Evolutionary conservation across 2,797 vertebrate species (phyloP).

Genomic region (Masticophis lateralis): DNA sequence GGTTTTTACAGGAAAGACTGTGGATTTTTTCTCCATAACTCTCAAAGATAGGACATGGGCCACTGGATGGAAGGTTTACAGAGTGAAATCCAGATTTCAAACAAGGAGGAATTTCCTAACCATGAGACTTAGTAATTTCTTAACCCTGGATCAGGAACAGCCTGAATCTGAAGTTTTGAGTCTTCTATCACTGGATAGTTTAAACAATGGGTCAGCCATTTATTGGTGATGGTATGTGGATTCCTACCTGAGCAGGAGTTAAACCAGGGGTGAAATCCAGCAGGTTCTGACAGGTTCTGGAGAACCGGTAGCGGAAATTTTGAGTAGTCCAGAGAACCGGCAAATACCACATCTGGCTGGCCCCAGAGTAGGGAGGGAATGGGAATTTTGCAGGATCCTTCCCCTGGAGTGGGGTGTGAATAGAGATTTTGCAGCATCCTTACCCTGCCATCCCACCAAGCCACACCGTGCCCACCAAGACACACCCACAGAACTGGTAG

Average conservation of each 20-base stretch:
- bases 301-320: too few relatives aligned
- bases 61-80: neutral
- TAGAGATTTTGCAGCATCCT: too few relatives aligned
- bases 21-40: neutral
- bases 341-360: too few relatives aligned
- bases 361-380: too few relatives aligned
- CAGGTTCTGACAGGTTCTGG: too few relatives aligned
- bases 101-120: neutral
- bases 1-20: neutral
- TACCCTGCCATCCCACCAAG: too few relatives aligned
- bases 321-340: too few relatives aligned
- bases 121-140: neutral
- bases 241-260: neutral
- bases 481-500: too few relatives aligned
- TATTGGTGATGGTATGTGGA: neutral
- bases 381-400: too few relatives aligned
- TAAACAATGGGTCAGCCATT: neutral
- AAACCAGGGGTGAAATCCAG: too few relatives aligned
- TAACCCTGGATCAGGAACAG: neutral
- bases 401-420: too few relatives aligned
- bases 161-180: neutral
- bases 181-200: neutral
- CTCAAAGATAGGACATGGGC: neutral
- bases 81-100: neutral
- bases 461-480: too few relatives aligned